phyloP scores from a whole-genome alignment of 2,113 vertebrate genomes.

The Petromus typicus region DNA sequence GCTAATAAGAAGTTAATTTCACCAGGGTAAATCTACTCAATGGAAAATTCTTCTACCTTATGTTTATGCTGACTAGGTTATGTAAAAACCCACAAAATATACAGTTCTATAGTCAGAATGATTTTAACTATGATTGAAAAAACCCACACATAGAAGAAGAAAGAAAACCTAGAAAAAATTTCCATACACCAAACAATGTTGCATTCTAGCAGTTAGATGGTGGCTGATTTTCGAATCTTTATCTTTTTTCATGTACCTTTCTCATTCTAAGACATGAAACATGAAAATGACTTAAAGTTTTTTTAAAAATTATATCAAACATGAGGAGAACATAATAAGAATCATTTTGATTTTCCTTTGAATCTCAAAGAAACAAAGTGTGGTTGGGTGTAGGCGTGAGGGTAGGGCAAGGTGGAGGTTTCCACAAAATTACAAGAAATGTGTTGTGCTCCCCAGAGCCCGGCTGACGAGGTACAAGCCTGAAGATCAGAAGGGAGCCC shows the following conservation, averaged over 20 bases:
- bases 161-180: conserved; percentile 69
- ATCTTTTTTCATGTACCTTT: not conserved
- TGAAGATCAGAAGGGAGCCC: not conserved
- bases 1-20: conserved; percentile 44
- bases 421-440: not conserved
- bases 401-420: accelerated
- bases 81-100: conserved; percentile 63
- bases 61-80: conserved; percentile 60
- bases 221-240: not conserved
- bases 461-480: not conserved
- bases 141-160: not conserved
- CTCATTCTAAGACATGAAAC: not conserved
- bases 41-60: conserved; percentile 67
- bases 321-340: not conserved
- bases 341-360: not conserved
- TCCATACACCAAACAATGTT: not conserved
- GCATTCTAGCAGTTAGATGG: not conserved
- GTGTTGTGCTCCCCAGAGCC: not conserved
- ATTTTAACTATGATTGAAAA: conserved; percentile 62
- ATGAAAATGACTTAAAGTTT: not conserved
- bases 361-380: not conserved
- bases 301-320: conserved; percentile 16
- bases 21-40: conserved; percentile 35
- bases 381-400: not conserved
- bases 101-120: conserved; percentile 50